Percentiles rank a stretch among this genome's conserved stretches.
phyloP scores from a whole-genome alignment of 2,113 vertebrate genomes.

The Phalacrocorax aristotelis region DNA sequence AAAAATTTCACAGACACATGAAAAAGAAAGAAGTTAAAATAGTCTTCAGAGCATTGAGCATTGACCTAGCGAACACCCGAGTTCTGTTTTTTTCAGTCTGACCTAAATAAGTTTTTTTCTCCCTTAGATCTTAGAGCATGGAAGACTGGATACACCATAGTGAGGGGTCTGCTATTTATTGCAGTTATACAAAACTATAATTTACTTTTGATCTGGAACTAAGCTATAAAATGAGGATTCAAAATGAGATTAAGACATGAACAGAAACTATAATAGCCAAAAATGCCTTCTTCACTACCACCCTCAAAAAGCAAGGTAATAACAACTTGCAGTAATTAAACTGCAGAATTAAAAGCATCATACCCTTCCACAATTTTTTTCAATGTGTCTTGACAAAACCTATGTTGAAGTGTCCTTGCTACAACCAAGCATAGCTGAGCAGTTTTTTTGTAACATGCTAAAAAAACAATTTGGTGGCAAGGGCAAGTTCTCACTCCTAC shows the following conservation, averaged over 20 bases:
- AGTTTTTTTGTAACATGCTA: background rate
- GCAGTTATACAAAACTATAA: background rate
- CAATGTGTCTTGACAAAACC: background rate
- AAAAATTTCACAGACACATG: background rate
- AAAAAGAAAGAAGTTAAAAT: background rate
- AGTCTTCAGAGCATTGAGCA: background rate
- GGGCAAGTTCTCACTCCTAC: background rate
- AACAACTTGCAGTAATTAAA: background rate
- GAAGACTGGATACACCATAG: fast-evolving
- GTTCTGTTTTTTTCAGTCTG: background rate
- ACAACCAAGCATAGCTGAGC: background rate
- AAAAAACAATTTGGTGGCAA: background rate
- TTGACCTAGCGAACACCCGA: background rate
- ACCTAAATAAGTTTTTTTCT: background rate
- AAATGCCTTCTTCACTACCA: background rate
- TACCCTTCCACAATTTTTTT: background rate
- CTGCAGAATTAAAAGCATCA: background rate
- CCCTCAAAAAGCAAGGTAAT: background rate
- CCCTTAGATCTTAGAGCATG: background rate
- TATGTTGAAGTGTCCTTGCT: background rate
- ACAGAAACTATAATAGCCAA: background rate
- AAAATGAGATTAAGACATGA: background rate
- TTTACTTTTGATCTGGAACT: background rate
- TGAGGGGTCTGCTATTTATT: background rate
- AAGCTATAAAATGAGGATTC: background rate